A percentile compares a stretch with the other conserved stretches of the same genome.
These are phyloP conservation scores for Hycleus cichorii DNA, from an alignment of 1,140 invertebrate genomes.

Conservation along the genomic window DNA sequence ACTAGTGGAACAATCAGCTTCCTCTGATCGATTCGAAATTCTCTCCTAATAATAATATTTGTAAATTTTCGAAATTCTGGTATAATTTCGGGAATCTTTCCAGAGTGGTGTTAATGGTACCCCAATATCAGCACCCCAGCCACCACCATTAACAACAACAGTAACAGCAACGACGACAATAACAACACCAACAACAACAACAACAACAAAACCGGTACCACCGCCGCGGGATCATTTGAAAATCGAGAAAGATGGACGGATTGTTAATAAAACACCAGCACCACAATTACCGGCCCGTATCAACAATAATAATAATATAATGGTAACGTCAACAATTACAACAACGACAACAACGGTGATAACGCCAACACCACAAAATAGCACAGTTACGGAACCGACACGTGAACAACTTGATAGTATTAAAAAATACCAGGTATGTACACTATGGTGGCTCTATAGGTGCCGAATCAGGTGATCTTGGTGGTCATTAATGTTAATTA, in stretches of 20 bases:
- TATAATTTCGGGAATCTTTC: conserved; percentile 28
- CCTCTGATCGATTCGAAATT: no score
- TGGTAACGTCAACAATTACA: conserved; percentile 19
- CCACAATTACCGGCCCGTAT: conserved; percentile 60
- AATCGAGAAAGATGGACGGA: conserved; percentile 53
- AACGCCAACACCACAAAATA: conserved; percentile 27
- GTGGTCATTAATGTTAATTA: no score
- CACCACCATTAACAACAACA: background rate
- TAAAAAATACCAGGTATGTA: conserved; percentile 74
- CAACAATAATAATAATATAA: conserved; percentile 42
- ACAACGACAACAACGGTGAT: conserved; percentile 35
- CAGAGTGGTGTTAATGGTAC: conserved; percentile 48
- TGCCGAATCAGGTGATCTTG: no score
- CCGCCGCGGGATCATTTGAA: conserved; percentile 65
- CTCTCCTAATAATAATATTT: no score
- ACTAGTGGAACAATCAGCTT: no score
- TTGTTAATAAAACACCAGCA: conserved; percentile 57
- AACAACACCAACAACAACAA: conserved; percentile 30
- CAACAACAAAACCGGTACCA: conserved; percentile 56
- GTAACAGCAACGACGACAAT: conserved; percentile 20
- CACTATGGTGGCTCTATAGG: no score
- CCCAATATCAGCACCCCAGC: conserved; percentile 18
- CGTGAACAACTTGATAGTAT: conserved; percentile 83
- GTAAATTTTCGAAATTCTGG: background rate
- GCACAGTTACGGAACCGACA: conserved; percentile 55